These are phyloP conservation scores for Volucella inflata DNA, from an alignment of 2,888 invertebrate genomes.

Conservation along the genomic window DNA sequence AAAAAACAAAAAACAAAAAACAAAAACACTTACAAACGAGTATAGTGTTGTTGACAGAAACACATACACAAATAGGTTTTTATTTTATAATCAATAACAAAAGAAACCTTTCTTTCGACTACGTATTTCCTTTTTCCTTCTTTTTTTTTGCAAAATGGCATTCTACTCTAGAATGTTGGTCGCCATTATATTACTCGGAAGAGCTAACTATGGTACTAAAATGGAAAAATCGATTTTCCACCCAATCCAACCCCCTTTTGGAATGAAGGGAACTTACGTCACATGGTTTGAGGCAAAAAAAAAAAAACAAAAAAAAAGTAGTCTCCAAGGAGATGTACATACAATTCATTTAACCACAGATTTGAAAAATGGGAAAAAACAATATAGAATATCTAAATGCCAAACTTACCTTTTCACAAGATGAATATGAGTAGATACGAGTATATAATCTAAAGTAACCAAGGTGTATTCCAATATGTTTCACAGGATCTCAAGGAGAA, in stretches of 20 bases:
- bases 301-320: conserved; percentile 31
- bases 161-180: conserved; percentile 71
- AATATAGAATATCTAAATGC: no score
- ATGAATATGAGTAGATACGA: conserved; percentile 42
- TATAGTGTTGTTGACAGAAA: conserved; percentile 3
- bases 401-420: conserved; percentile 66
- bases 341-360: background rate
- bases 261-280: conserved; percentile 63
- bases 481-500: conserved; percentile 40
- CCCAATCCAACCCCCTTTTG: conserved; percentile 8
- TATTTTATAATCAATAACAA: conserved; percentile 54
- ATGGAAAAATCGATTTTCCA: conserved; percentile 71
- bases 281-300: conserved; percentile 37
- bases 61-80: conserved; percentile 22
- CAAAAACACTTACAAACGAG: conserved; percentile 21
- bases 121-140: conserved; percentile 34
- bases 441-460: background rate
- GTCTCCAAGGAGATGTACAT: conserved; percentile 1
- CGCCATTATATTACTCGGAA: conserved; percentile 65
- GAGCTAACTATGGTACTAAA: conserved; percentile 32
- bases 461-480: conserved; percentile 61
- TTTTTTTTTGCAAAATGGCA: conserved; percentile 62
- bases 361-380: background rate
- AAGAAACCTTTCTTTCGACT: conserved; percentile 46
- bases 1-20: background rate